Evolutionary conservation across 2,113 vertebrate species (phyloP).

Genomic region (Poeciliopsis prolifica): DNA sequence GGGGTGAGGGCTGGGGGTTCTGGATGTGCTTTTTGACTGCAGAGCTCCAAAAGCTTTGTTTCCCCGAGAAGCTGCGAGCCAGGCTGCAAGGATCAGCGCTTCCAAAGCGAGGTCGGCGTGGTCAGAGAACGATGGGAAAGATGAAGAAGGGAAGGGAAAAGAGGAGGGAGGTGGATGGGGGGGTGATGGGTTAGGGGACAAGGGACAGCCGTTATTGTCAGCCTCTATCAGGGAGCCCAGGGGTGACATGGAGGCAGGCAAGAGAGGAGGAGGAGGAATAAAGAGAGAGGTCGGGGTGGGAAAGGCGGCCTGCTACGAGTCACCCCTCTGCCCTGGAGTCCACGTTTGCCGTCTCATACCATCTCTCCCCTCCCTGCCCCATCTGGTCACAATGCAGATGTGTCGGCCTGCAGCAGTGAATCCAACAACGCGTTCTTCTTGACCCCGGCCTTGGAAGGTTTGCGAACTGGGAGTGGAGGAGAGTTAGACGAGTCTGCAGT

Average conservation of each 20-base stretch:
- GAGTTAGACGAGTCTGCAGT: background rate
- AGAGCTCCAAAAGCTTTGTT: conserved; percentile 27
- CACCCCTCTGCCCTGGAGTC: conserved; percentile 48
- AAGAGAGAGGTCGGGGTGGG: conserved; percentile 38
- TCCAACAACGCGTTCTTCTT: conserved; percentile 9
- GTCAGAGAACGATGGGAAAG: conserved; percentile 38
- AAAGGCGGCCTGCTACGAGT: conserved; percentile 48
- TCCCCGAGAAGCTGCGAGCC: conserved; percentile 39
- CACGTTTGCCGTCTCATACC: background rate
- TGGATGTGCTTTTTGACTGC: conserved; percentile 72
- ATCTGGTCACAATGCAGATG: conserved; percentile 57
- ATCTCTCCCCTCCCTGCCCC: background rate
- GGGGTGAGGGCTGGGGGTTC: conserved; percentile 11
- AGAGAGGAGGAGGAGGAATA: conserved; percentile 43
- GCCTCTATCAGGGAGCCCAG: conserved; percentile 66
- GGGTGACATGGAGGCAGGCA: conserved; percentile 67
- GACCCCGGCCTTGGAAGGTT: background rate
- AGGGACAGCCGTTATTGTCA: conserved; percentile 74
- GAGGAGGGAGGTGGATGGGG: conserved; percentile 8
- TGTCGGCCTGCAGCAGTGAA: conserved; percentile 35
- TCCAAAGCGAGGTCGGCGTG: conserved; percentile 61
- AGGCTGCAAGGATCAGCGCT: conserved; percentile 23
- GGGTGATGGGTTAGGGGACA: conserved; percentile 41
- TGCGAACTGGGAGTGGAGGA: background rate
- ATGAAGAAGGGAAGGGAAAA: background rate